phyloP scores from a whole-genome alignment of 2,797 vertebrate species.

The Enoplosus armatus region DNA sequence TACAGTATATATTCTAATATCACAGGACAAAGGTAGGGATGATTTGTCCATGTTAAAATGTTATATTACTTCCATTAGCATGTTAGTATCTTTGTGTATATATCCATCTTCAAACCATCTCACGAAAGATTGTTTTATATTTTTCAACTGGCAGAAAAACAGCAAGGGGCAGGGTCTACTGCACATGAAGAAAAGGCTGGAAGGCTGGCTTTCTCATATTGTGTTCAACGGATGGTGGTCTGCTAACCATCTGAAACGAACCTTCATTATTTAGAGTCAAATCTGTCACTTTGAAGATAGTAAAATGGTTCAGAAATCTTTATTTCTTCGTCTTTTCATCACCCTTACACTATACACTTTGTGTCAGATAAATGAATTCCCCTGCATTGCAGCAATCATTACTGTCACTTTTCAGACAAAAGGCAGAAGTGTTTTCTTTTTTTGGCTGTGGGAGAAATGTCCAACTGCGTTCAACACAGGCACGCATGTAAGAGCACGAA shows the following conservation, averaged over 20 bases:
- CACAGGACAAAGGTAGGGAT: not conserved
- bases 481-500: not conserved
- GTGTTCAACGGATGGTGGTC: conserved; percentile 3
- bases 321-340: conserved; percentile 33
- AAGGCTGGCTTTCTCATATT: not conserved
- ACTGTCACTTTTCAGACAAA: conserved; percentile 54
- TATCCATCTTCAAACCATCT: conserved; percentile 1
- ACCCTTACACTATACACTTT: conserved; percentile 3
- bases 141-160: not conserved
- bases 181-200: not conserved
- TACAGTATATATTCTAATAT: not conserved
- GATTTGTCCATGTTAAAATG: not conserved
- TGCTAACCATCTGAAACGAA: conserved; percentile 21
- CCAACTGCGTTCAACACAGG: conserved; percentile 39
- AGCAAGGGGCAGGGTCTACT: not conserved
- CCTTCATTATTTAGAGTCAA: conserved; percentile 26
- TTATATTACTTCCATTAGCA: not conserved
- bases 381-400: conserved; percentile 45
- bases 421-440: conserved; percentile 9
- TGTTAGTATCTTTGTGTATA: not conserved
- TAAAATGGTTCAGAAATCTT: conserved; percentile 16
- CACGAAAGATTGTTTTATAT: not conserved
- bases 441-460: not conserved
- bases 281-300: conserved; percentile 36
- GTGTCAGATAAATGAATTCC: conserved; percentile 37